A percentile compares a stretch with the other conserved stretches of the same genome.
Evolutionary conservation across 2,113 vertebrate species (phyloP).

Genomic region (Nibea albiflora): DNA sequence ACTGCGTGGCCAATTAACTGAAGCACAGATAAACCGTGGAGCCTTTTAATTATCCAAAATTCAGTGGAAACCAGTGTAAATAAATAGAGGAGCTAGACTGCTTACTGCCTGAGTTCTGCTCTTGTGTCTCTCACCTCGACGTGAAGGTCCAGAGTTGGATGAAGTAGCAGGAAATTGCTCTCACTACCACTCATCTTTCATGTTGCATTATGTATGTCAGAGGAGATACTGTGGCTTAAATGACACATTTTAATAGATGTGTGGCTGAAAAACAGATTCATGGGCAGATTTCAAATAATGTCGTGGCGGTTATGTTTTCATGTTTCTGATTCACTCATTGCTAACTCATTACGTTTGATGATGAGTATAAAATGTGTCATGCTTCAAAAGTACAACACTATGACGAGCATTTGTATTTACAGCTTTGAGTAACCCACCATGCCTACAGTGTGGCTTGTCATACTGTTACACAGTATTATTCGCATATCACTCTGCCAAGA

Average conservation of each 20-base stretch:
- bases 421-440: not conserved
- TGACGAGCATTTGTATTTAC: slow-evolving; percentile 22
- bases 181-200: slow-evolving; percentile 59
- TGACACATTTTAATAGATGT: slow-evolving; percentile 65
- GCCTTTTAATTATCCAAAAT: slow-evolving; percentile 73
- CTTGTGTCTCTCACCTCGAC: slow-evolving; percentile 24
- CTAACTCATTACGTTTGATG: slow-evolving; percentile 39
- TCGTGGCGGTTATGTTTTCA: slow-evolving; percentile 23
- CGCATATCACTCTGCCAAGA: not conserved
- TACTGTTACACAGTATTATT: not conserved
- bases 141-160: slow-evolving; percentile 19
- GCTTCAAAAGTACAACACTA: slow-evolving; percentile 24
- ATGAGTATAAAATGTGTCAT: slow-evolving; percentile 27
- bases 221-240: slow-evolving; percentile 70
- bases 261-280: slow-evolving; percentile 49
- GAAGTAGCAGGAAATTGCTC: slow-evolving; percentile 40
- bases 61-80: slow-evolving; percentile 62
- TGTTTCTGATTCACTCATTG: slow-evolving; percentile 38
- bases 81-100: slow-evolving; percentile 41
- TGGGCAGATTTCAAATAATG: slow-evolving; percentile 15
- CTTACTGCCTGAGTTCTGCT: not conserved
- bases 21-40: slow-evolving; percentile 71
- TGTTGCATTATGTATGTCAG: slow-evolving; percentile 34
- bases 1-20: slow-evolving; percentile 77
- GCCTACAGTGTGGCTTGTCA: not conserved